Base-by-base conservation (phyloP, 2,888 invertebrate genomes). In the Salticus scenicus region DNA sequence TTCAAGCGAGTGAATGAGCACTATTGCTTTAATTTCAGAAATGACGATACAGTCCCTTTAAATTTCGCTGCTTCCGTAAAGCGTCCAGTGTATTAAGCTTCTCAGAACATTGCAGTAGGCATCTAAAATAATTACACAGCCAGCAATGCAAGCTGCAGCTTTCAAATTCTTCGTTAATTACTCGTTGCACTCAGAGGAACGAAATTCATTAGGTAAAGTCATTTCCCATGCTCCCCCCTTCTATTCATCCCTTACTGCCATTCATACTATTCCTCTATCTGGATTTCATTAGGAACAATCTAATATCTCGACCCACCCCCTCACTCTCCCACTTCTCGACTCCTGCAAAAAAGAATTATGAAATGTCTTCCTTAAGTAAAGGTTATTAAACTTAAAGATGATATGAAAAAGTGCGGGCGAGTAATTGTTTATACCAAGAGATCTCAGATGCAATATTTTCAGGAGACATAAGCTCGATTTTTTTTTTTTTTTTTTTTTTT, bases 41-140 rank as follows among this genome's bases (percentile, higher is more conserved):
- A 57, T 57, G 57, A 57, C 57, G 57, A 57, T 57, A 75, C 42
- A 75, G 28, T 75, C 82, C 78, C 82, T 64, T n/a, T 42, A 10
- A 78, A 78, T 28, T 10, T 28, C 27, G 63, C 66, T 64, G 76
- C 82, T 66, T 71, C 70, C 47, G 66, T 72, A 76, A 83, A 83
- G 83, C 76, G 83, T 47, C 77, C 72, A 77, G 77, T 84, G 83
- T 84, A 73, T 84, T 77, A 77, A 77, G 72, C 77, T 67, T 72
- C 73, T 69, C 76, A 71, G 76, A 77, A 73, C 84, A 73, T 64
- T 74, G 74, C 77, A 72, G 77, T 84, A 73, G 84, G 84, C 84
- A 84, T 85, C 84, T 85, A 85, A 85, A 85, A 85, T 85, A 85
- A 85, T 85, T 79, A 79, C 74, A 85, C 84, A 79, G 71, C 66